Evolutionary conservation across 92 coral and sea anemone species (phyloP).

Genomic region (Hydrozoanthus gracilis): DNA sequence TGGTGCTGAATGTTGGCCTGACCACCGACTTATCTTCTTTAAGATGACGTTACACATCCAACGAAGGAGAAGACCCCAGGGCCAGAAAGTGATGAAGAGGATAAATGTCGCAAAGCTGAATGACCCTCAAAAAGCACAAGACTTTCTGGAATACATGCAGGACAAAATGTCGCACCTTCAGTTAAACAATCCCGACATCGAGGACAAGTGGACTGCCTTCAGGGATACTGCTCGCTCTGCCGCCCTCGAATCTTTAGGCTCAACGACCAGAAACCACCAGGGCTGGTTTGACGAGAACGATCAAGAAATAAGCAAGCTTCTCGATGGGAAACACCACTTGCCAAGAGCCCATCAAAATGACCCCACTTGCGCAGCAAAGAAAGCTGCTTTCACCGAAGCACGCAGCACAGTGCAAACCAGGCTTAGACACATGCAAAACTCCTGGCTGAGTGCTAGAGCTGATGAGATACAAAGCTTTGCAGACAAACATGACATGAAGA

Average conservation of each 20-base stretch:
- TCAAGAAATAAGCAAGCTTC: background rate
- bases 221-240: background rate
- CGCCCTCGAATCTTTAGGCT: background rate
- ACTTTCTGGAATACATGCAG: background rate
- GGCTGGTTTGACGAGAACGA: slow-evolving; percentile 43
- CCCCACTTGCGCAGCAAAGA: slow-evolving; percentile 12
- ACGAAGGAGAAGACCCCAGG: slow-evolving; percentile 30
- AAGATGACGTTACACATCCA: slow-evolving; percentile 14
- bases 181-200: background rate
- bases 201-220: background rate
- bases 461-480: slow-evolving; percentile 2
- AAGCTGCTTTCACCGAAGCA: background rate
- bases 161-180: too few relatives aligned
- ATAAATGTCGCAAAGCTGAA: slow-evolving; percentile 13
- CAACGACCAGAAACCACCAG: background rate
- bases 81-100: slow-evolving; percentile 16
- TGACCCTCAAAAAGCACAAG: background rate
- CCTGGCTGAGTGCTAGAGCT: background rate
- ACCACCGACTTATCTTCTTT: slow-evolving; percentile 36
- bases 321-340: background rate
- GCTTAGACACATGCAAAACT: slow-evolving; percentile 13
- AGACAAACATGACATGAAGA: background rate
- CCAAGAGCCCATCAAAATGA: background rate
- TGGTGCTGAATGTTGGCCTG: slow-evolving; percentile 42
- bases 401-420: slow-evolving; percentile 10